Conservation (phyloP, 2,113 vertebrate species). For the Progne subis region DNA sequence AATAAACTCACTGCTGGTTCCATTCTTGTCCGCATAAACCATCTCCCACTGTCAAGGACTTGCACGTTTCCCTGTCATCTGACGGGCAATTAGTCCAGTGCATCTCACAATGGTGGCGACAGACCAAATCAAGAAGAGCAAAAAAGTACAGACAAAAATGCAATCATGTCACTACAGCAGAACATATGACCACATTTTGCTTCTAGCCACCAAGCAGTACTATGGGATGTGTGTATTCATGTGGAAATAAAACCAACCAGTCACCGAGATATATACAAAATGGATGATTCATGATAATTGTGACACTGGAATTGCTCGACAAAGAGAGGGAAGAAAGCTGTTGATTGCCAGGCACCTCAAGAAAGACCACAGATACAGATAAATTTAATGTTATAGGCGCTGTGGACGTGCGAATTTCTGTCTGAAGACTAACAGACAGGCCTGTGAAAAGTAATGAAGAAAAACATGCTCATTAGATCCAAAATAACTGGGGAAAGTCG, state of each 20-base stretch:
- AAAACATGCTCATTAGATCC: neutral
- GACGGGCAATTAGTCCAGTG: conserved; percentile 8
- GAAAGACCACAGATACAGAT: conserved; percentile 32
- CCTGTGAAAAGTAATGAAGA: conserved; percentile 1
- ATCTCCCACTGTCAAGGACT: neutral
- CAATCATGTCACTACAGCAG: neutral
- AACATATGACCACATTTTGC: conserved; percentile 31
- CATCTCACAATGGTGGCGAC: conserved; percentile 10
- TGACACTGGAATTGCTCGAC: conserved; percentile 9
- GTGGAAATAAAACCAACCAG: conserved; percentile 29
- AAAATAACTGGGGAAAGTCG: conserved; percentile 5
- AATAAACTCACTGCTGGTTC: neutral
- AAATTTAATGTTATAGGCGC: conserved; percentile 1
- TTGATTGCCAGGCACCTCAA: conserved; percentile 27
- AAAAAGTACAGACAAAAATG: conserved; percentile 28
- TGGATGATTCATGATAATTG: conserved; percentile 38
- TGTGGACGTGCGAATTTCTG: conserved; percentile 14
- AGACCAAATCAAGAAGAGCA: conserved; percentile 1
- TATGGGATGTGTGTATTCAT: conserved; percentile 19
- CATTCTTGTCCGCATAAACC: neutral
- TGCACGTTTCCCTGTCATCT: neutral
- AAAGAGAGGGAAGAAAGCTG: conserved; percentile 34
- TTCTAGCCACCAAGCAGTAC: conserved; percentile 17
- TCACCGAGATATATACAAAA: conserved; percentile 36
- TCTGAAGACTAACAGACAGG: neutral